Base-by-base conservation (phyloP, 2,888 invertebrate genomes). In the Byasa hedistus region DNA sequence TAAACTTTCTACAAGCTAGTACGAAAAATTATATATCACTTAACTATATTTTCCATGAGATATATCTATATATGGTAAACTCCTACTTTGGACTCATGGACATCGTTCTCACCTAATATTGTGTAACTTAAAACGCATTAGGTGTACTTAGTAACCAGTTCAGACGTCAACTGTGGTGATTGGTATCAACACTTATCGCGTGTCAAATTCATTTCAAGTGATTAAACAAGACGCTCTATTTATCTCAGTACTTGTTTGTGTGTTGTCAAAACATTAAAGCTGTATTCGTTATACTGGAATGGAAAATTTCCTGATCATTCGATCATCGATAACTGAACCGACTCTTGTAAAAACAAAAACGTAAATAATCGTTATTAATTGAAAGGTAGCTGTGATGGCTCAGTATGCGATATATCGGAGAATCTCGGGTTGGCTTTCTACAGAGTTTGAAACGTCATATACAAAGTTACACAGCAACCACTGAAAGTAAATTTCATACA, bases 131-230 rank as follows among this genome's bases (percentile, higher is more conserved):
- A 22, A 21, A 54, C 52, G 22, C 52, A n/a, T 54, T 54, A 54
- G 52, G 12, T 54, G 52, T 54, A 54, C 22, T 23, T 23, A 72
- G 70, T 70, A 71, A 75, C 63, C 19, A 70, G 71, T 75, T 74
- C 69, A 72, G 69, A 75, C 73, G 69, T 73, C 72, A 69, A 64
- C 69, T 62, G 63, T 67, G 69, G 71, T 69, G 72, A 73, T 73
- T 69, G 72, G 71, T 73, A 72, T 72, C 69, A 73, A 73, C 72
- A 73, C 73, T 74, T 73, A 74, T 74, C 73, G 70, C 69, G 57
- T 70, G 74, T 73, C 73, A 71, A 69, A 73, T 73, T 72, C 70
- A 75, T 72, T 72, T 74, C 72, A 73, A 70, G 70, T 67, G 69
- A 65, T 58, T 70, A 66, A 68, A 68, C 68, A 51, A 55, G 65